phyloP scores from a whole-genome alignment of 2,113 vertebrate genomes.

The Eublepharis macularius region DNA sequence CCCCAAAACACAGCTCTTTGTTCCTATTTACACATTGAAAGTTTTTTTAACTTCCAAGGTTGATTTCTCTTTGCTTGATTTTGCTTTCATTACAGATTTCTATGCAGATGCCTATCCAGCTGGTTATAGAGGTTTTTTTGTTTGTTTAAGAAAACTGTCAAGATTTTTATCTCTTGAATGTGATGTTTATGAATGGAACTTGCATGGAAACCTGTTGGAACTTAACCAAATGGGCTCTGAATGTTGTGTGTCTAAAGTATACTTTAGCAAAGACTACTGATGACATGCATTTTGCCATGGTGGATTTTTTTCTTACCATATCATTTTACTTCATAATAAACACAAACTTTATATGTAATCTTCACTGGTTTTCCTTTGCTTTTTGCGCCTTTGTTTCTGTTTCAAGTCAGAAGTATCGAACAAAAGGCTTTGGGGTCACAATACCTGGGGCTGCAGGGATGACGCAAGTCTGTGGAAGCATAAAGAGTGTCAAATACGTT shows the following conservation, averaged over 20 bases:
- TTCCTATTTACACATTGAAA: conserved; percentile 6
- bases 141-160: no score
- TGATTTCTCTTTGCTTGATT: background rate
- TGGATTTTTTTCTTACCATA: conserved; percentile 38
- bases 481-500: background rate
- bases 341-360: conserved; percentile 40
- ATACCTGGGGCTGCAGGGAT: background rate
- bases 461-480: background rate
- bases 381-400: background rate
- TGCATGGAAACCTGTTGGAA: conserved; percentile 62
- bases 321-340: background rate
- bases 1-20: conserved; percentile 35
- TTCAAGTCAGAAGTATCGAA: background rate
- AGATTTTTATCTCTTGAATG: no score
- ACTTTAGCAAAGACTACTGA: no score
- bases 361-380: conserved; percentile 2
- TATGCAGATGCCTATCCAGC: conserved; percentile 42
- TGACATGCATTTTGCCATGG: background rate
- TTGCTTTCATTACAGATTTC: conserved; percentile 5
- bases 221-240: conserved; percentile 49
- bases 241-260: conserved; percentile 43
- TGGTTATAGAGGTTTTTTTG: conserved; percentile 14
- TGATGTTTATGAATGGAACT: conserved; percentile 53
- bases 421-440: background rate
- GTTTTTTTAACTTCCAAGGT: conserved; percentile 38